These are phyloP conservation scores for Hyphantria cunea DNA, from an alignment of 1,140 invertebrate species.

Conservation along the genomic window DNA sequence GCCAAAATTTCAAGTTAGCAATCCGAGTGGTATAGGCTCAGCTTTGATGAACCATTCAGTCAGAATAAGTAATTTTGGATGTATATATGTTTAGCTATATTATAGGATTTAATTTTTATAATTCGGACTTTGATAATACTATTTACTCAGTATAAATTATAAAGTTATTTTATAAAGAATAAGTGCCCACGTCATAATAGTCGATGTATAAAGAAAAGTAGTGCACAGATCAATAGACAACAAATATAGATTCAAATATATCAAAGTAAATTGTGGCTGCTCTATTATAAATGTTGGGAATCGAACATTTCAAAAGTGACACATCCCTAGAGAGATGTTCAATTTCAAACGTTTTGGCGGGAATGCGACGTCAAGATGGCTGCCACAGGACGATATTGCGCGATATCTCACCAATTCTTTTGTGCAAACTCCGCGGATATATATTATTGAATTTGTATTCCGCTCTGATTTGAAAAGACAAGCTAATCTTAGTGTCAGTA, in stretches of 20 bases:
- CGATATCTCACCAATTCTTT: constrained; percentile 77
- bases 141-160: too few species aligned
- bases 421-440: constrained; percentile 61
- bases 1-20: too few species aligned
- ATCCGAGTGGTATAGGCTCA: too few species aligned
- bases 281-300: constrained; percentile 38
- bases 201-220: too few species aligned
- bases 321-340: constrained; percentile 59
- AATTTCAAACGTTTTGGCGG: constrained; percentile 69
- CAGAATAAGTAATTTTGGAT: too few species aligned
- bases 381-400: constrained; percentile 53
- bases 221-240: background rate
- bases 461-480: constrained; percentile 65
- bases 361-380: constrained; percentile 65
- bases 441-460: constrained; percentile 64
- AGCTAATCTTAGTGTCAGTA: constrained; percentile 70
- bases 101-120: too few species aligned
- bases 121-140: too few species aligned
- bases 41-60: too few species aligned
- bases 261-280: constrained; percentile 8
- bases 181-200: too few species aligned
- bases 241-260: background rate
- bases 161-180: too few species aligned
- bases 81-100: too few species aligned
- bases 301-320: constrained; percentile 43